Evolutionary conservation across 2,113 vertebrate species (phyloP).

Genomic region (Cynoglossus semilaevis): DNA sequence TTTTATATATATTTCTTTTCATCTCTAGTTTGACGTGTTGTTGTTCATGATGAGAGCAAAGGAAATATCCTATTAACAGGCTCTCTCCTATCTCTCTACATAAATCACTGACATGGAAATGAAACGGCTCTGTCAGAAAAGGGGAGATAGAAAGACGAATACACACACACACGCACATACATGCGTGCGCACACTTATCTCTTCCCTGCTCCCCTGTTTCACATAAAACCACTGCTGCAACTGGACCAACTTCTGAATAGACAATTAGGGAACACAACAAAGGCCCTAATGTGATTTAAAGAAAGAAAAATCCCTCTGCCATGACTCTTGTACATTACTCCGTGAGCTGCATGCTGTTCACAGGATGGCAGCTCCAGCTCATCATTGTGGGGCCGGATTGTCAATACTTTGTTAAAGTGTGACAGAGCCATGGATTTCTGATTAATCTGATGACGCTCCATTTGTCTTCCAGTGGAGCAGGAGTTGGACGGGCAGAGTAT

Average conservation of each 20-base stretch:
- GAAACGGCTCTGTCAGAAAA: conserved; percentile 66
- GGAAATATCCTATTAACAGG: conserved; percentile 74
- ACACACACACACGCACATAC: conserved; percentile 65
- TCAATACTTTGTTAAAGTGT: conserved; percentile 42
- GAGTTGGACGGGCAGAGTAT: too few relatives aligned
- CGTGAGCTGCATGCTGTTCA: conserved; percentile 26
- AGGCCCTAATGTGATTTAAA: conserved; percentile 42
- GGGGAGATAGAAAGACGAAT: conserved; percentile 70
- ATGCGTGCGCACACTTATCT: conserved; percentile 44
- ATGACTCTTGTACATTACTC: conserved; percentile 45
- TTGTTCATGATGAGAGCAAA: conserved; percentile 67
- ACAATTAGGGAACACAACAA: conserved; percentile 51
- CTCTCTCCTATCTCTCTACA: conserved; percentile 65
- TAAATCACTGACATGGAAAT: conserved; percentile 73
- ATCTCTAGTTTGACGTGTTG: conserved; percentile 72
- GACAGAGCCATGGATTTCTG: conserved; percentile 36
- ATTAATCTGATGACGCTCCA: conserved; percentile 25
- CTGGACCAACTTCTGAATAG: conserved; percentile 53
- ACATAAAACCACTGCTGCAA: conserved; percentile 41
- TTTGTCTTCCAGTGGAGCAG: conserved; percentile 1
- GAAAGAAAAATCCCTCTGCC: conserved; percentile 18
- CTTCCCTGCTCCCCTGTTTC: conserved; percentile 13
- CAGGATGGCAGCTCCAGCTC: conserved; percentile 15
- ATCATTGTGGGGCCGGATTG: conserved; percentile 23
- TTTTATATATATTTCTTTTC: conserved; percentile 62